These are phyloP conservation scores for Tinea pellionella DNA, from an alignment of 2,888 invertebrate species.

Conservation along the genomic window DNA sequence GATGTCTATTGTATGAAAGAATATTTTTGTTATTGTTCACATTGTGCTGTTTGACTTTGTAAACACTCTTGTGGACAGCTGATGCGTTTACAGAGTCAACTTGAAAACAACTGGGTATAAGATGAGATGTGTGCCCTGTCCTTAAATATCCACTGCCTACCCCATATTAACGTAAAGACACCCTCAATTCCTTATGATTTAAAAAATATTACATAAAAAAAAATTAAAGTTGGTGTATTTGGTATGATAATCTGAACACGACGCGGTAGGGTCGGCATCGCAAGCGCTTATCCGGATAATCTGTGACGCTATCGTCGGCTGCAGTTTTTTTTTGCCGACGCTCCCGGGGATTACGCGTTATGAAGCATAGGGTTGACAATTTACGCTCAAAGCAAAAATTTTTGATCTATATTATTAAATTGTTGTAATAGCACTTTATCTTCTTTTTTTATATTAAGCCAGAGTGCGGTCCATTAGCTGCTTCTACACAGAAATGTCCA, in stretches of 20 bases:
- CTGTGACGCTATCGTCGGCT: conserved; percentile 10
- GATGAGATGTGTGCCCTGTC: too few relatives aligned
- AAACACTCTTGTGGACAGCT: too few relatives aligned
- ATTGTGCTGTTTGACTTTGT: background rate
- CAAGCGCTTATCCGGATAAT: conserved; percentile 12
- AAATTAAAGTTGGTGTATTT: background rate
- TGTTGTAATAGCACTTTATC: too few relatives aligned
- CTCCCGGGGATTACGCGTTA: conserved; percentile 11
- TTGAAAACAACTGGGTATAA: too few relatives aligned
- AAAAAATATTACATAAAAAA: too few relatives aligned
- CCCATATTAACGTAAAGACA: too few relatives aligned
- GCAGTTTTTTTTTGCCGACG: conserved; percentile 12
- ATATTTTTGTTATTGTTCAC: background rate
- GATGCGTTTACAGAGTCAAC: too few relatives aligned
- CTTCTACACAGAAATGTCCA: too few relatives aligned
- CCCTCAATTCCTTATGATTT: too few relatives aligned
- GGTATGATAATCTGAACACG: background rate
- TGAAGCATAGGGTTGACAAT: conserved; percentile 1
- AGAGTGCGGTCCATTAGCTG: too few relatives aligned
- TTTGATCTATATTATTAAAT: background rate
- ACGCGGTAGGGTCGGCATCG: conserved; percentile 8
- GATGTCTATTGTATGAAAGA: background rate
- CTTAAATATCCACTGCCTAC: too few relatives aligned
- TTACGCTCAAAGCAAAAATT: background rate
- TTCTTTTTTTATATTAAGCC: too few relatives aligned